These are phyloP conservation scores for Diadema setosum DNA, from an alignment of 35 echinoderm and acorn worm species.

Conservation along the genomic window DNA sequence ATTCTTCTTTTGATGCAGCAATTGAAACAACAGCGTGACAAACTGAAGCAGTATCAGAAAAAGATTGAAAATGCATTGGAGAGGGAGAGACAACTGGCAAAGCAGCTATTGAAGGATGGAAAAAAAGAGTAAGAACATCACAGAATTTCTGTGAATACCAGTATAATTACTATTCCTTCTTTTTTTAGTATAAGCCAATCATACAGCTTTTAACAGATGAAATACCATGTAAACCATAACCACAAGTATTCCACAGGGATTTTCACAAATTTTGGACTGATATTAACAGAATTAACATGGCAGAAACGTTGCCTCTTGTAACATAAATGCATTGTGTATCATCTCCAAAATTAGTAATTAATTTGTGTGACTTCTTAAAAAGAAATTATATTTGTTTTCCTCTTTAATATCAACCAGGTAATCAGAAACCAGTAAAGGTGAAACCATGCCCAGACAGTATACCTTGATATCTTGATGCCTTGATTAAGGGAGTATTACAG, in stretches of 20 bases:
- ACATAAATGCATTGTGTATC: too few relatives aligned
- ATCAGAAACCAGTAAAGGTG: too few relatives aligned
- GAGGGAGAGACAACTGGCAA: conserved; percentile 84
- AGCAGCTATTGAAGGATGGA: conserved; percentile 86
- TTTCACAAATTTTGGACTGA: background rate
- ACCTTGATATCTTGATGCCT: too few relatives aligned
- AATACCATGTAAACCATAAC: background rate
- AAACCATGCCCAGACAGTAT: too few relatives aligned
- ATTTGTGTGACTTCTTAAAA: too few relatives aligned
- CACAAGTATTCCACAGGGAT: background rate
- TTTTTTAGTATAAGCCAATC: background rate
- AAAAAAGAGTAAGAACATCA: conserved; percentile 91
- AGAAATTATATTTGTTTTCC: too few relatives aligned
- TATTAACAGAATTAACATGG: background rate
- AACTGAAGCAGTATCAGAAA: conserved; percentile 89
- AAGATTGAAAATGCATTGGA: conserved; percentile 81
- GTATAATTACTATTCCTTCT: background rate
- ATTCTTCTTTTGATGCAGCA: conserved; percentile 55
- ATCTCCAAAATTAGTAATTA: too few relatives aligned
- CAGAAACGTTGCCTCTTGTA: background rate
- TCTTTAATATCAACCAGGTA: too few relatives aligned
- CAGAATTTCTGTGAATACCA: background rate
- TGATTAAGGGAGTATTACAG: too few relatives aligned
- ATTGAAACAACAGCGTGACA: conserved; percentile 97
- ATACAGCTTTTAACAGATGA: background rate